Conservation (phyloP, 2,797 vertebrate genomes). For the Okamejei kenojei region DNA sequence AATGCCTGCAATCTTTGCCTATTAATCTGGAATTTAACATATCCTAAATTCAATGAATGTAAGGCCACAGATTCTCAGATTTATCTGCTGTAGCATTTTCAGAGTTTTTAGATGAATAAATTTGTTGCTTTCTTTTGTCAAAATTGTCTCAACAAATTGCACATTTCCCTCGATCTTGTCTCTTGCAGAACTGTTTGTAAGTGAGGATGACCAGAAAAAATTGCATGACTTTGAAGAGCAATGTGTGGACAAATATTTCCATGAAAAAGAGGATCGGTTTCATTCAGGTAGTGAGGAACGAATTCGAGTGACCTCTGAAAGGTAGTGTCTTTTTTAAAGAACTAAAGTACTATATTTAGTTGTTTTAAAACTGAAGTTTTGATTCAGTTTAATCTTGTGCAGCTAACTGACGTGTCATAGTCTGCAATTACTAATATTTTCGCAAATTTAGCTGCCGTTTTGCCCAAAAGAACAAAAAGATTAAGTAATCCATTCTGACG, state of each 20-base stretch:
- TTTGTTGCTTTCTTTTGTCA: neutral
- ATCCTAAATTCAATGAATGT: neutral
- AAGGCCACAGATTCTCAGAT: neutral
- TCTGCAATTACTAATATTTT: neutral
- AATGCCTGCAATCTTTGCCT: neutral
- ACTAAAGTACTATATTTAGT: neutral
- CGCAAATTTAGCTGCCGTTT: neutral
- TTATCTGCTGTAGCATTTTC: neutral
- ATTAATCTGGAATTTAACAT: neutral
- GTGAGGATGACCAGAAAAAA: slow-evolving; percentile 98
- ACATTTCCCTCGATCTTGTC: neutral
- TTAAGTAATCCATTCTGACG: neutral
- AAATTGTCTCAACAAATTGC: neutral
- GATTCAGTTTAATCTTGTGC: neutral
- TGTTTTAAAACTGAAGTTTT: neutral
- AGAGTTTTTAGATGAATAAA: neutral
- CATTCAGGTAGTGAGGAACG: slow-evolving; percentile 92
- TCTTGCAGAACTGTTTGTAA: slow-evolving; percentile 82
- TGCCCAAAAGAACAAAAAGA: neutral
- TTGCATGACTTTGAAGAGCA: slow-evolving; percentile 98
- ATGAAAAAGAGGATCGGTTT: slow-evolving; percentile 94
- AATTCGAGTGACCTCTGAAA: slow-evolving; percentile 92
- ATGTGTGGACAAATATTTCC: slow-evolving; percentile 96
- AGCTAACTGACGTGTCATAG: neutral
- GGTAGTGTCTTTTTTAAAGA: slow-evolving; percentile 55